Evolutionary conservation across 2,113 vertebrate genomes (phyloP), one percentile per base, ranked within the genome.

Genomic region (Sorex araneus): DNA sequence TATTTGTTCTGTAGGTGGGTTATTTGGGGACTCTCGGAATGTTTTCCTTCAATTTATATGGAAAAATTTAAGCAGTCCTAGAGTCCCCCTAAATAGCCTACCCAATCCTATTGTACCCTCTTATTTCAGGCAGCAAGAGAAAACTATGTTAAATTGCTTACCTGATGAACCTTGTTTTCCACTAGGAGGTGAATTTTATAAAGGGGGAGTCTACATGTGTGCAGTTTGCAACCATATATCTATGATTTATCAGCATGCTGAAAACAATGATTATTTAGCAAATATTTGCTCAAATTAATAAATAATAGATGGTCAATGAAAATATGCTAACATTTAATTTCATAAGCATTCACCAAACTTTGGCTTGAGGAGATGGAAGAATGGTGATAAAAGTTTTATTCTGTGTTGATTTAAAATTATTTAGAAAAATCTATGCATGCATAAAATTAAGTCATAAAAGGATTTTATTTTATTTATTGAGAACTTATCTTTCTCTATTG

Each of bases 351-450:
- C 47, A 57, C 76, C 19, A 87, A 74, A 77, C 4, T 9, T 78
- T 63, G 60, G 15, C 82, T 75, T 8, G 3, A 54, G 13, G 8
- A 69, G 16, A 11, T 1, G 6, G 18, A 23, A 16, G 57, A 60
- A 60, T 60, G 21, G 19, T 60, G 57, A 60, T 21, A 60, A 60
- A 60, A 7, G 19, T 23, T 60, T 60, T 23, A 60, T 60, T 60
- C 18, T 60, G 23, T 60, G 32, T 40, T 75, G 27, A 92, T 57
- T 91, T 74, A 66, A 90, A 91, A 36, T 78, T 76, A 47, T 54
- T 85, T 78, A 84, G 88, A 45, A 43, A 84, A 84, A 74, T 90
- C 7, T 16, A 76, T 50, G 28, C 28, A 30, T 40, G 40, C 40
- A 40, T 40, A 40, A 40, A 40, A 40, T 23, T 47, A 13, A 4